Evolutionary conservation across 2,888 invertebrate species (phyloP).

Genomic region (Cephus spinipes): DNA sequence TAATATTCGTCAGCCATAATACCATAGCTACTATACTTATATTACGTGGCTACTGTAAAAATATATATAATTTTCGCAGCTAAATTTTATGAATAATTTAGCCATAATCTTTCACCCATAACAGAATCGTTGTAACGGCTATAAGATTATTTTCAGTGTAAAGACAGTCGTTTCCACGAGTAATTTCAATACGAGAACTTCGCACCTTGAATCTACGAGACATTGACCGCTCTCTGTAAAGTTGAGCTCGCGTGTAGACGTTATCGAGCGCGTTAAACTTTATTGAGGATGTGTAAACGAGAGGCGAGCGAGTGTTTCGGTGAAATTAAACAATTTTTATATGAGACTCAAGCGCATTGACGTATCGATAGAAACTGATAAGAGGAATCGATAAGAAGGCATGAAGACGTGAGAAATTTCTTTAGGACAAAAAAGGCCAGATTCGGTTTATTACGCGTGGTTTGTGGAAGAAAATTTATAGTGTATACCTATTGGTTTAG

Average conservation of each 20-base stretch:
- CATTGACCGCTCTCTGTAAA: neutral
- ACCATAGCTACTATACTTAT: no score
- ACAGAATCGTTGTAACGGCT: no score
- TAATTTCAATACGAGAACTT: neutral
- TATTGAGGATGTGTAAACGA: neutral
- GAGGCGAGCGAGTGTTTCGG: neutral
- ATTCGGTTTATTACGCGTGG: neutral
- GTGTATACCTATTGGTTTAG: neutral
- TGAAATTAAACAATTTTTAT: neutral
- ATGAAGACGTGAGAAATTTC: neutral
- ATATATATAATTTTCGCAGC: no score
- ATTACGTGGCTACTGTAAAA: no score
- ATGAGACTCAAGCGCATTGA: neutral
- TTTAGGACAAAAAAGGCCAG: neutral
- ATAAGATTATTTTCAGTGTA: no score
- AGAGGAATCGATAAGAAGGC: neutral
- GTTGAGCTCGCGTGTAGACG: neutral
- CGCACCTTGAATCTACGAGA: neutral
- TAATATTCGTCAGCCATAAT: no score
- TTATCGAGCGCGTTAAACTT: neutral
- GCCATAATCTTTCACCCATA: no score
- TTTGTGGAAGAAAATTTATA: neutral
- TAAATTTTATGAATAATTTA: no score
- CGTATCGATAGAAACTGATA: neutral
- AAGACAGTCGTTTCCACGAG: neutral